Percentiles rank a stretch among this genome's conserved stretches.
These are phyloP conservation scores for Sialis fuliginosa DNA, from an alignment of 2,888 invertebrate species.

Conservation along the genomic window DNA sequence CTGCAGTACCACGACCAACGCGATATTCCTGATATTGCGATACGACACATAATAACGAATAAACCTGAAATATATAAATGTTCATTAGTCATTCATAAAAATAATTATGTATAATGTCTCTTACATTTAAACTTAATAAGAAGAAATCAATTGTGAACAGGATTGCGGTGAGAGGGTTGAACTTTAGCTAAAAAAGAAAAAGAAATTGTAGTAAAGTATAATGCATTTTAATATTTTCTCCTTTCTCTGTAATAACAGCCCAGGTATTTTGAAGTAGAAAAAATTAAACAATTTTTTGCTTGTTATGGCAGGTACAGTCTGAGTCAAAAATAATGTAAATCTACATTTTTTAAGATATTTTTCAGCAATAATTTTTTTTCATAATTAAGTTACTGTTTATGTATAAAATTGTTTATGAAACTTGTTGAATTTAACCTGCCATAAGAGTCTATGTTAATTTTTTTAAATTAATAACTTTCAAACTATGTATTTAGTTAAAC, in stretches of 20 bases:
- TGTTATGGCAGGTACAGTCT: background rate
- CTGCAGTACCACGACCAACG: slow-evolving; percentile 52
- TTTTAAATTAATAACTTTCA: too few relatives aligned
- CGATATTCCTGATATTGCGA: slow-evolving; percentile 73
- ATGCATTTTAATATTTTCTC: too few relatives aligned
- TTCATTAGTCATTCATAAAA: background rate
- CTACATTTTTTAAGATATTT: background rate
- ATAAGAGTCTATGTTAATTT: too few relatives aligned
- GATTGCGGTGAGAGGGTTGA: slow-evolving; percentile 58
- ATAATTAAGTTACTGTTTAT: too few relatives aligned
- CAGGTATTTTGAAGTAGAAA: too few relatives aligned
- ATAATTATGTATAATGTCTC: slow-evolving; percentile 21
- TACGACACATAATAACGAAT: slow-evolving; percentile 66
- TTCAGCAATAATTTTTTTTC: too few relatives aligned
- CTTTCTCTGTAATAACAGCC: too few relatives aligned
- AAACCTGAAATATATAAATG: slow-evolving; percentile 35
- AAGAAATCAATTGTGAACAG: slow-evolving; percentile 65
- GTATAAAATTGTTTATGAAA: too few relatives aligned
- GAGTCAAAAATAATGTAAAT: background rate
- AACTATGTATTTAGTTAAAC: too few relatives aligned
- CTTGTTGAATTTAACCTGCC: too few relatives aligned
- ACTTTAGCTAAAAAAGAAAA: slow-evolving; percentile 40
- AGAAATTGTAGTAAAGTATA: slow-evolving; percentile 3
- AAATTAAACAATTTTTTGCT: background rate
- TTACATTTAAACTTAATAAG: slow-evolving; percentile 57